Base-by-base conservation (phyloP, 2,797 vertebrate genomes). In the Lagorchestes hirsutus region DNA sequence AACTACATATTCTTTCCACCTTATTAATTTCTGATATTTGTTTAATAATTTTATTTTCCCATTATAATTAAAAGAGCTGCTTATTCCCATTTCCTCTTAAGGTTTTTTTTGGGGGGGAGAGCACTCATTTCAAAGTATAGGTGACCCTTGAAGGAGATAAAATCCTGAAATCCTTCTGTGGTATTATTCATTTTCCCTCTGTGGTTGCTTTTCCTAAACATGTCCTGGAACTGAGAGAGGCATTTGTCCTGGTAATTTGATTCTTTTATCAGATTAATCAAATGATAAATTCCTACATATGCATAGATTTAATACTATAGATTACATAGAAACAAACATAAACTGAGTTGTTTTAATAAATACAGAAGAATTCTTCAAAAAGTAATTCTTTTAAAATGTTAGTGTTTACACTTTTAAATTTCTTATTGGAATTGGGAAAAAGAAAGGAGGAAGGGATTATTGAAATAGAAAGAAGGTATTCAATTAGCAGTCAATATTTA, bases 151-250 rank as follows among this genome's bases (percentile, higher is more conserved):
- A 2, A 46, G 40, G n/a, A 9, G n/a, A 50, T 5, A 22, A 1
- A 82, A 82, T 40, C 67, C 18, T 87, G 40, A 87, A 87, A 50
- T 46, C n/a, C 16, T 74, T 46, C 74, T 50, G 1, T 94, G 50
- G 18, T 94, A 92, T n/a, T 92, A 0, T 67, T 16, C 4, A 46
- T 57, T 14, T n/a, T 92, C 5, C 50, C 40, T 95, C 12, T 67
- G 50, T 74, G 46, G 27, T 59, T 13, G 50, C 58, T 82, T 94
- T 95, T 95, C 52, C 90, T 46, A 52, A 50, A 92, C 62, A 50
- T 92, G 34, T 14, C 34, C 28, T 1, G 1, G 16, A 28, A 92
- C n/a, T 5, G 2, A 13, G 29, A 82, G 58, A 96, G 8, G 40
- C 3, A 46, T 46, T 87, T 87, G 50, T 27, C 28, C 24, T 11